A percentile compares a stretch with the other conserved stretches of the same genome.
Evolutionary conservation across 1,140 invertebrate species (phyloP).

Genomic region (Drosophila mayri): DNA sequence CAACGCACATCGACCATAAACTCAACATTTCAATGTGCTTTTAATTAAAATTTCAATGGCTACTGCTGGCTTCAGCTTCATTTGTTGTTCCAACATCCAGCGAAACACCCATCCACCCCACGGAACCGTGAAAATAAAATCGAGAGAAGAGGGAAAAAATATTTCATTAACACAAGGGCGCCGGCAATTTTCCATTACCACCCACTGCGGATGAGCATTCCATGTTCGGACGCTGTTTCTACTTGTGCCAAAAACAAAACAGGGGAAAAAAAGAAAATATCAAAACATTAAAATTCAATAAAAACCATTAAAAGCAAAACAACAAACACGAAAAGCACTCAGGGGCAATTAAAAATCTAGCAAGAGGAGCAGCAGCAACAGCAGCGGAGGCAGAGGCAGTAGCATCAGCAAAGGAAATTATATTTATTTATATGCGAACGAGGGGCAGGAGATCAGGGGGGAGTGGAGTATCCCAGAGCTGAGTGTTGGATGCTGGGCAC

Average conservation of each 20-base stretch:
- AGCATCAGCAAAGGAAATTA: conserved; percentile 61
- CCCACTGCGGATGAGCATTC: conserved; percentile 58
- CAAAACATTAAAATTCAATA: conserved; percentile 82
- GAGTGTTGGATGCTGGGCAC: neutral
- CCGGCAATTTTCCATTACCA: conserved; percentile 75
- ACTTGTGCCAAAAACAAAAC: conserved; percentile 37
- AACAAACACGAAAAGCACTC: conserved; percentile 73
- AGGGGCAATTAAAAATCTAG: conserved; percentile 81
- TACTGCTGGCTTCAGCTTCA: conserved; percentile 30
- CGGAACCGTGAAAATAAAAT: conserved; percentile 22
- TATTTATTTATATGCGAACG: conserved; percentile 71
- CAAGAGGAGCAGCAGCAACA: conserved; percentile 49
- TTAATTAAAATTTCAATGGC: conserved; percentile 76
- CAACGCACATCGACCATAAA: conserved; percentile 61
- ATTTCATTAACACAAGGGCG: conserved; percentile 75
- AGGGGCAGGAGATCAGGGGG: conserved; percentile 3
- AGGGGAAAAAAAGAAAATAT: conserved; percentile 56
- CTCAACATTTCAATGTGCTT: conserved; percentile 77
- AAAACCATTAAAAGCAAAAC: conserved; percentile 75
- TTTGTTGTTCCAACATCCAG: conserved; percentile 42
- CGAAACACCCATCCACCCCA: conserved; percentile 12
- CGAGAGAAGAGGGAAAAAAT: conserved; percentile 33
- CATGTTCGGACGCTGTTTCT: conserved; percentile 24
- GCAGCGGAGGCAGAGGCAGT: conserved; percentile 36
- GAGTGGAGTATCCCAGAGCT: conserved; percentile 10